Evolutionary conservation across 2,888 invertebrate species (phyloP), one percentile per base, ranked within the genome.

Genomic region (Chaitophorus viminalis): DNA sequence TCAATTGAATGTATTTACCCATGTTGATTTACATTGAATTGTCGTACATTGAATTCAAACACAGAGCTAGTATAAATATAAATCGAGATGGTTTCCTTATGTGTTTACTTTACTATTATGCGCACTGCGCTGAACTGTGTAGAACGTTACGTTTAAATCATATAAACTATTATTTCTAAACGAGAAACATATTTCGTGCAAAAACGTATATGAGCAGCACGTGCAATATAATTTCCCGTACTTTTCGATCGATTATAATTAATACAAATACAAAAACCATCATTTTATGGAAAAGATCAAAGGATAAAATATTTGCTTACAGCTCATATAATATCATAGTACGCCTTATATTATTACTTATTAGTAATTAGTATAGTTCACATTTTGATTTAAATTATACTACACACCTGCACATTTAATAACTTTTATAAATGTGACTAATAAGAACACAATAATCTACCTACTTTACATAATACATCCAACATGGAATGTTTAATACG

Each of bases 121-220:
- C 14, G 1, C 46, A 1, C 1, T 46, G 46, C 46, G 8, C 14
- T 46, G 14, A 14, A 46, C 46, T 14, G 0, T 3, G 46, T 46
- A 21, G 54, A 21, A 60, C 60, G 25, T 65, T 65, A 65, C 60
- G 60, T 36, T 36, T 9, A 29, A 79, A 33, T 36, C 17, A n/a
- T 60, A 31, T 78, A 78, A 60, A 31, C 21, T 33, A 36, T 79
- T 65, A 60, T 60, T 60, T 60, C 52, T 25, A n/a, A 60, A 60
- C n/a, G 52, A 78, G 79, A n/a, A 36, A 18, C n/a, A n/a, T 8
- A 60, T 79, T 79, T 79, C n/a, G 60, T 36, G 36, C 60, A 3
- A 2, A n/a, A 31, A 78, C 25, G 33, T 78, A 33, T 54, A 60
- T 6, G 33, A 33, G 25, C 21, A n/a, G 25, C 11, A 18, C 36